Evolutionary conservation across 2,113 vertebrate genomes (phyloP).

Genomic region (Paralichthys olivaceus): DNA sequence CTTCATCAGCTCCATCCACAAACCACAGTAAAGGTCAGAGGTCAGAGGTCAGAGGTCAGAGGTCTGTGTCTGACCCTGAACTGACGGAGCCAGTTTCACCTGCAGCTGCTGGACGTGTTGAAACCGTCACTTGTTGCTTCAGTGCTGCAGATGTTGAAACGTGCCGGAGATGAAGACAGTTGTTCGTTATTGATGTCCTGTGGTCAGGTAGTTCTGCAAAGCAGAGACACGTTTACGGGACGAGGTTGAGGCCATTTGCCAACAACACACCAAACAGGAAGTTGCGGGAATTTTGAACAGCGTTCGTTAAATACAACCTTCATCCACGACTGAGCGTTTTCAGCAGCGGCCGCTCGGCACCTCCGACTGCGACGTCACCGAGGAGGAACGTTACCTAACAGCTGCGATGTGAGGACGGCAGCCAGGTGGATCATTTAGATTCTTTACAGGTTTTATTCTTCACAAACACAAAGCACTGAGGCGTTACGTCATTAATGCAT

Average conservation of each 20-base stretch:
- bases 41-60: not conserved
- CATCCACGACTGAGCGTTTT: not conserved
- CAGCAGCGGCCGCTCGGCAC: not conserved
- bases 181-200: conserved; percentile 61
- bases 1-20: too few relatives aligned
- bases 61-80: not conserved
- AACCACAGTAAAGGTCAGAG: not conserved
- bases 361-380: not conserved
- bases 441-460: conserved; percentile 6
- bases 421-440: conserved; percentile 26
- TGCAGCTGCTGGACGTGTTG: conserved; percentile 41
- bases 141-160: conserved; percentile 64
- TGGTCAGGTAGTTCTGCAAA: conserved; percentile 75
- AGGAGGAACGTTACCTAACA: conserved; percentile 37
- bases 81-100: conserved; percentile 9
- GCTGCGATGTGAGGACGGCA: not conserved
- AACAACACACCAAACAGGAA: conserved; percentile 48
- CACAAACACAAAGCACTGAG: not conserved
- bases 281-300: conserved; percentile 35
- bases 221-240: conserved; percentile 52
- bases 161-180: conserved; percentile 28
- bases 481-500: conserved; percentile 27
- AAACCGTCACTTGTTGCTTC: conserved; percentile 54
- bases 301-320: conserved; percentile 23
- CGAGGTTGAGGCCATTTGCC: conserved; percentile 33